Evolutionary conservation across 1,140 invertebrate species (phyloP), one percentile per base, ranked within the genome.

Genomic region (Bombus waltoni): DNA sequence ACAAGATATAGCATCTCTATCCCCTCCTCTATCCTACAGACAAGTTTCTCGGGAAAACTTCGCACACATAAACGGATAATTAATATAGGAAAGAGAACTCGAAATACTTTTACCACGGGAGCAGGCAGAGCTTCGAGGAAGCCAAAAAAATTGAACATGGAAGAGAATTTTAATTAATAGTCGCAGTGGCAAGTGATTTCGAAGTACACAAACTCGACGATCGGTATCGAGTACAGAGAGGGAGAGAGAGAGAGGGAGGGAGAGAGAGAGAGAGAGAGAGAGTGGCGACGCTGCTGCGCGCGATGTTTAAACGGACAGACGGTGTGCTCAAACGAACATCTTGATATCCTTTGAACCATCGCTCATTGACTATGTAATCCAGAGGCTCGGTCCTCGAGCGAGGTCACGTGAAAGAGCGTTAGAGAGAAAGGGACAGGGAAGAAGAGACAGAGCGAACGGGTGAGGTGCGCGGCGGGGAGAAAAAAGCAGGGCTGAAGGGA

Each of bases 341-440:
- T 86, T 90, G 38, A 65, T 83, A 86, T 81, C 81, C 76, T 86
- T 90, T 88, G 83, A 83, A 28, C 44, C 80, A 71, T 83, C 38
- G 40, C 53, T 79, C 89, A 74, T 87, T 71, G 81, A 90, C 87
- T 90, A 73, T 38, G 83, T 82, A 90, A 90, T 57, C 65, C 72
- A 25, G 38, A 53, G 65, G 22, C 72, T 74, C n/a, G 44, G 70
- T 71, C 59, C 38, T 18, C 57, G 38, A 22, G 53, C n/a, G n/a
- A 38, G 40, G 68, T 25, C 18, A 35, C 8, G 44, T 71, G 68
- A 32, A 75, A 88, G 59, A 71, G 77, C 28, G 42, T 22, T 18
- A 38, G 44, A 9, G 53, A 28, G 28, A 59, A 35, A 11, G 9
- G 22, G 47, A 40, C 1, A 18, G 15, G 10, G 40, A 42, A 32